Evolutionary conservation across 92 coral and sea anemone genomes (phyloP).

Genomic region (Anthopleura xanthogrammica): DNA sequence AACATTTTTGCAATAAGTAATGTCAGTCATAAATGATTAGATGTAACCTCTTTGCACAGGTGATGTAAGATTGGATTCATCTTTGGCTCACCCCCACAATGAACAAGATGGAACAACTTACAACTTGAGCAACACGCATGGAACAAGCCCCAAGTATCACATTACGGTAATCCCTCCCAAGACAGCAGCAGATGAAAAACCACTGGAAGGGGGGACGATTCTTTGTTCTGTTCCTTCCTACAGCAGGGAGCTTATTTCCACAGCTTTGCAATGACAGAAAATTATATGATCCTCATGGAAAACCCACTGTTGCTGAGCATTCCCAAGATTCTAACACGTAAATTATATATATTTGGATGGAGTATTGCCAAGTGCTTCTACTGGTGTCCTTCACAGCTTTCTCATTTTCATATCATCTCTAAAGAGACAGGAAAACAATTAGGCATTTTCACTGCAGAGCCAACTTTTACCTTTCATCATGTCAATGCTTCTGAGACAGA

Average conservation of each 20-base stretch:
- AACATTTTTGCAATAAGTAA: too few relatives aligned
- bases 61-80: constrained; percentile 17
- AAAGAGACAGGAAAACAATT: constrained; percentile 53
- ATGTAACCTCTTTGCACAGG: constrained; percentile 20
- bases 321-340: constrained; percentile 39
- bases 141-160: constrained; percentile 38
- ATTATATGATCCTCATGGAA: constrained; percentile 62
- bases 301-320: constrained; percentile 59
- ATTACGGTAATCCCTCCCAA: constrained; percentile 61
- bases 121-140: constrained; percentile 50
- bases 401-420: constrained; percentile 62
- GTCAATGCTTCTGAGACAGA: constrained; percentile 73
- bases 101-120: constrained; percentile 64
- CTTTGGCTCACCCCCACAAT: constrained; percentile 81
- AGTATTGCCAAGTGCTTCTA: constrained; percentile 42
- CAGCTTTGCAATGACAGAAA: constrained; percentile 82
- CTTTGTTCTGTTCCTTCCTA: constrained; percentile 51
- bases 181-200: constrained; percentile 38
- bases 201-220: constrained; percentile 65
- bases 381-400: constrained; percentile 59
- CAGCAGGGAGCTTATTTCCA: constrained; percentile 59
- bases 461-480: constrained; percentile 73
- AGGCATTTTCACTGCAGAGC: constrained; percentile 53
- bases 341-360: constrained; percentile 46
- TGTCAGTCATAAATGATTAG: too few relatives aligned